Conservation (phyloP, 2,888 invertebrate genomes). For the Petrolisthes manimaculis region DNA sequence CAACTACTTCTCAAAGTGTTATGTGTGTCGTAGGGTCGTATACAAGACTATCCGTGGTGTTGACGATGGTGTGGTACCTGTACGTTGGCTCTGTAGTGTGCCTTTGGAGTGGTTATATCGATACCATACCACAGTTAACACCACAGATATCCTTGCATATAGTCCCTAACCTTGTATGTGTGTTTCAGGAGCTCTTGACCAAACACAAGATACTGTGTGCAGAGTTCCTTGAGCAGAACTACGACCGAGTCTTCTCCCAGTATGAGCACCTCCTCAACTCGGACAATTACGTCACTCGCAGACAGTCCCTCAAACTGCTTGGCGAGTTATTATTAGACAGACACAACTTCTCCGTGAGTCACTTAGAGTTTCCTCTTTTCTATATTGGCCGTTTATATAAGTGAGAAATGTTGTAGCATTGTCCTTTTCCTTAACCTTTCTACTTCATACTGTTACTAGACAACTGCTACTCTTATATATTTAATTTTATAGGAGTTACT, state of each 20-base stretch:
- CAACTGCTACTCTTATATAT: not conserved
- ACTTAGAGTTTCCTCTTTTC: not conserved
- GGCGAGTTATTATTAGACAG: constrained; percentile 97
- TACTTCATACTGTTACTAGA: not conserved
- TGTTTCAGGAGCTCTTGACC: constrained; percentile 87
- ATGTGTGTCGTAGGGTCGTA: not conserved
- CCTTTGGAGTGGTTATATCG: not conserved
- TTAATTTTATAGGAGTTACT: not conserved
- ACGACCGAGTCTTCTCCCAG: constrained; percentile 93
- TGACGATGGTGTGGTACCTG: not conserved
- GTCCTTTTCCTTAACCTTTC: not conserved
- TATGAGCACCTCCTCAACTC: constrained; percentile 98
- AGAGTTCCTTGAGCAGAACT: constrained; percentile 98
- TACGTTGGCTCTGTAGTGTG: not conserved
- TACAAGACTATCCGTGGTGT: not conserved
- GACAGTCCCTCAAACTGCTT: constrained; percentile 97
- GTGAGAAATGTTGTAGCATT: too few relatives aligned
- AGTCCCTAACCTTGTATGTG: not conserved
- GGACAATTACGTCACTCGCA: constrained; percentile 98
- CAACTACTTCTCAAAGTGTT: not conserved
- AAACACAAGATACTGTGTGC: constrained; percentile 96
- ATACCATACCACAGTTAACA: not conserved
- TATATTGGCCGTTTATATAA: not conserved
- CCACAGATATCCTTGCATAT: too few relatives aligned
- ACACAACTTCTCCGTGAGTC: constrained; percentile 95